phyloP scores from a whole-genome alignment of 2,797 vertebrate species.

The Microcaecilia unicolor region DNA sequence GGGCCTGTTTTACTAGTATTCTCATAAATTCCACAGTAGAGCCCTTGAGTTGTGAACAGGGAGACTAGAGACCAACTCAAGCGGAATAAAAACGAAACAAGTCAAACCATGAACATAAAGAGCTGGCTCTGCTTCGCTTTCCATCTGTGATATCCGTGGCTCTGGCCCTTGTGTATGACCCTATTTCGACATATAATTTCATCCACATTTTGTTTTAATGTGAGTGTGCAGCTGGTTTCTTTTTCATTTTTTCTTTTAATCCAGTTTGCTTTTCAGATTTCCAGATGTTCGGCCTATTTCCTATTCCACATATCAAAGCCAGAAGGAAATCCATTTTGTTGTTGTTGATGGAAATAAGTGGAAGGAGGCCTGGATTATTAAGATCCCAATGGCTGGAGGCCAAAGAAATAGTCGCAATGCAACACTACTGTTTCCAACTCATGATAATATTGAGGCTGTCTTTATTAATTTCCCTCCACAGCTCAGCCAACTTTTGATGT shows the following conservation, averaged over 20 bases:
- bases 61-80: too few relatives aligned
- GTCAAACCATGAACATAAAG: too few relatives aligned
- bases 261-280: neutral
- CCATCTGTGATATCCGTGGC: neutral
- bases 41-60: too few relatives aligned
- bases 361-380: neutral
- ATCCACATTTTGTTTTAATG: neutral
- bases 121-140: too few relatives aligned
- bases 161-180: neutral
- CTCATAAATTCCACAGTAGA: too few relatives aligned
- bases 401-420: neutral
- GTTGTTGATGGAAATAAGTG: neutral
- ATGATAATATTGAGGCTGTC: too few relatives aligned
- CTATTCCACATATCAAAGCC: constrained; percentile 1
- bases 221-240: neutral
- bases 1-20: too few relatives aligned
- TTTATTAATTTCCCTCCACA: too few relatives aligned
- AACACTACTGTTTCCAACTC: too few relatives aligned
- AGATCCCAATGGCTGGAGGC: neutral
- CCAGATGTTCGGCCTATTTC: constrained; percentile 1
- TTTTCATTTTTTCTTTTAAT: too few relatives aligned
- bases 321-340: constrained; percentile 2
- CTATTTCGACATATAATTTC: neutral
- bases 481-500: too few relatives aligned
- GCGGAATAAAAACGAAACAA: too few relatives aligned